These are phyloP conservation scores for Jacana jacana DNA, from an alignment of 2,113 vertebrate species.

Conservation along the genomic window DNA sequence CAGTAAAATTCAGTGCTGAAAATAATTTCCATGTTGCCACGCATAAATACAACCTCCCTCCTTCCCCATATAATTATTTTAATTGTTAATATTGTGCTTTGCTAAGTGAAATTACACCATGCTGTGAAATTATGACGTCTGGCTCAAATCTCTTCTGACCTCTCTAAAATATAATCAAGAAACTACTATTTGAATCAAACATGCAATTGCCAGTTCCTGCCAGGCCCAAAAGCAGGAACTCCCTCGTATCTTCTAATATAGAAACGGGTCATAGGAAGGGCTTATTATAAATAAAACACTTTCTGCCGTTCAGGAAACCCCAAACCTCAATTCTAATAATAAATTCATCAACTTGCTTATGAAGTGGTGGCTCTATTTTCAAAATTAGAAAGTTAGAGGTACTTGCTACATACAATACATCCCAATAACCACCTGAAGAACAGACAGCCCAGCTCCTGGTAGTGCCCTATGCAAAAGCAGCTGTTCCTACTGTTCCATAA, in stretches of 20 bases:
- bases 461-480: not conserved
- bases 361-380: not conserved
- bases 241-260: not conserved
- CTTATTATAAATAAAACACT: not conserved
- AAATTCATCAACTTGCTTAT: not conserved
- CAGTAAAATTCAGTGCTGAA: not conserved
- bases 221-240: not conserved
- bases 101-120: slow-evolving; percentile 10
- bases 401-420: not conserved
- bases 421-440: not conserved
- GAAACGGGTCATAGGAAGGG: not conserved
- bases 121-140: not conserved
- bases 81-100: slow-evolving; percentile 7
- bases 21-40: not conserved
- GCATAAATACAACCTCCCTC: not conserved
- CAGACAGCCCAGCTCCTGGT: not conserved
- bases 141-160: slow-evolving; percentile 16
- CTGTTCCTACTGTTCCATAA: not conserved
- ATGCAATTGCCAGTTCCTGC: not conserved
- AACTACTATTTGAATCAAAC: not conserved
- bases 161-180: not conserved
- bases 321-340: not conserved
- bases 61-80: not conserved
- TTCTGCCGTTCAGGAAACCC: not conserved
- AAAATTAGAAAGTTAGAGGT: not conserved